phyloP scores from a whole-genome alignment of 92 coral and sea anemone genomes.

The Parazoanthus swiftii region DNA sequence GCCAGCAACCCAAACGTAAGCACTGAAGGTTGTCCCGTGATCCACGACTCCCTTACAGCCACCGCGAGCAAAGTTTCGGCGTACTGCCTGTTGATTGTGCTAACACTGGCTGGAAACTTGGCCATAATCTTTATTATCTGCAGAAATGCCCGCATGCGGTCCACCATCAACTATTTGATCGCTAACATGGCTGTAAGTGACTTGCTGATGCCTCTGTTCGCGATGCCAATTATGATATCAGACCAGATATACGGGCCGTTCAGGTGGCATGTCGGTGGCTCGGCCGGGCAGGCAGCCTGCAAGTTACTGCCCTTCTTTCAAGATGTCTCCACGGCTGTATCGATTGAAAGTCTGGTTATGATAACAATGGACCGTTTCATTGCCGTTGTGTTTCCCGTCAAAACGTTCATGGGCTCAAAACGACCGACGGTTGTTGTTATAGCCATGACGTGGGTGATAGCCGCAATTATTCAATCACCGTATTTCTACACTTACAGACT shows the following conservation, averaged over 20 bases:
- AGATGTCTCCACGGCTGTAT: slow-evolving; percentile 12
- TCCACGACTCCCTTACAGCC: not conserved
- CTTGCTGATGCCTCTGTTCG: not conserved
- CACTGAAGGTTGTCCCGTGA: not conserved
- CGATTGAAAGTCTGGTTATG: slow-evolving; percentile 11
- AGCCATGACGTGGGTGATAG: slow-evolving; percentile 40
- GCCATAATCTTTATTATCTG: not conserved
- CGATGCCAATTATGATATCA: slow-evolving; percentile 3
- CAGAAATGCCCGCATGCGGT: not conserved
- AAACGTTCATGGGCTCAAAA: slow-evolving; percentile 11
- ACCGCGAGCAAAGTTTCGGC: not conserved
- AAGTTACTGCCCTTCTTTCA: slow-evolving; percentile 7
- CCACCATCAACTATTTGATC: not conserved
- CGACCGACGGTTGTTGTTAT: slow-evolving; percentile 21
- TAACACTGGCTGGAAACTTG: not conserved
- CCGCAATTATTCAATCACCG: slow-evolving; percentile 26
- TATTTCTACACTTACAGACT: slow-evolving; percentile 37
- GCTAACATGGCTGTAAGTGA: slow-evolving; percentile 18
- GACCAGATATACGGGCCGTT: slow-evolving; percentile 3
- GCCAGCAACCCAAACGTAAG: not conserved
- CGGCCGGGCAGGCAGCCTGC: slow-evolving; percentile 1
- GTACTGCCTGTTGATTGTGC: not conserved
- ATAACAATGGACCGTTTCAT: not conserved
- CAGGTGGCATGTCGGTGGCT: slow-evolving; percentile 14
- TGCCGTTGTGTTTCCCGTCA: slow-evolving; percentile 4